Percentiles rank a stretch among this genome's conserved stretches.
phyloP scores from a whole-genome alignment of 2,113 vertebrate genomes.

The Crotalus viridis region DNA sequence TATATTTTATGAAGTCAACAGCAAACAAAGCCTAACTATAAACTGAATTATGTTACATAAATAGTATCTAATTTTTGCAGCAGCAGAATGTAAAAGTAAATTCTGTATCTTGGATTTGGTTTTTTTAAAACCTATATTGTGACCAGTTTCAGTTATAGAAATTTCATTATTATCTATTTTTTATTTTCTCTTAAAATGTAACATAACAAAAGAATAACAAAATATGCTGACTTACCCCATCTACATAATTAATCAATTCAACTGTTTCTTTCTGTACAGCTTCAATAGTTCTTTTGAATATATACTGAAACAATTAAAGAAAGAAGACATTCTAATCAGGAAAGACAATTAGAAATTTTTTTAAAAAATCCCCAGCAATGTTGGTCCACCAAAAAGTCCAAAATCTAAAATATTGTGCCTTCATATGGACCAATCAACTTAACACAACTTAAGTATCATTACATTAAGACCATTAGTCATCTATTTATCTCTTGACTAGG shows the following conservation, averaged over 20 bases:
- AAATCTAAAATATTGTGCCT: neutral
- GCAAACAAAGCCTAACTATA: neutral
- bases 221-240: conserved; percentile 75
- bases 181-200: conserved; percentile 13
- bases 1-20: neutral
- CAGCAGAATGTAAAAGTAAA: neutral
- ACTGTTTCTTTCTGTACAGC: conserved; percentile 76
- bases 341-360: neutral
- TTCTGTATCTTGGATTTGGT: neutral
- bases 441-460: neutral
- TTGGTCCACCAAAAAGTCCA: neutral
- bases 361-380: neutral
- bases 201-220: neutral
- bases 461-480: neutral
- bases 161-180: neutral
- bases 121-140: neutral
- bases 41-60: neutral
- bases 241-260: conserved; percentile 79
- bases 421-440: neutral
- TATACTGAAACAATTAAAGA: conserved; percentile 70
- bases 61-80: neutral
- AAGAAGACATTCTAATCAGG: conserved; percentile 14
- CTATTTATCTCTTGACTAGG: neutral
- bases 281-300: conserved; percentile 50
- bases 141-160: neutral